A percentile compares a stretch with the other conserved stretches of the same genome.
These are phyloP conservation scores for Candidula unifasciata DNA, from an alignment of 2,888 invertebrate genomes.

Conservation along the genomic window DNA sequence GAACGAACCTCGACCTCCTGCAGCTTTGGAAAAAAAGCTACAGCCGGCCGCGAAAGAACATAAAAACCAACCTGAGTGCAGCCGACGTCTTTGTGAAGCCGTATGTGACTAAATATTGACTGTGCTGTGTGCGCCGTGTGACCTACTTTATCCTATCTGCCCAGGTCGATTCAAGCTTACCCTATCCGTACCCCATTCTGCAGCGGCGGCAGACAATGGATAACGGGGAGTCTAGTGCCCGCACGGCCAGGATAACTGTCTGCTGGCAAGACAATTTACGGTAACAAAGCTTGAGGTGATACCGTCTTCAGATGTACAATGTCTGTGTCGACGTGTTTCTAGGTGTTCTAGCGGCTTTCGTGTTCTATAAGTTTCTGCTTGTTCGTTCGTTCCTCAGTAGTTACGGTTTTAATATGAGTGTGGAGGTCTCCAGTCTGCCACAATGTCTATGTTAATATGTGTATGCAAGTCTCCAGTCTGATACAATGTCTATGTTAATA, in stretches of 20 bases:
- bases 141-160: slow-evolving; percentile 14
- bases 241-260: not conserved
- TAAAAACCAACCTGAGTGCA: not conserved
- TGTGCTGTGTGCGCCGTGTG: not conserved
- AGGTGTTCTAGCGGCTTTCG: too few species aligned
- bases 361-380: too few species aligned
- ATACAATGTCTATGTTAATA: too few species aligned
- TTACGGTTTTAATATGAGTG: too few species aligned
- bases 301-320: too few species aligned
- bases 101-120: not conserved
- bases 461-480: too few species aligned
- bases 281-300: not conserved
- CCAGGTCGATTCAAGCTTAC: slow-evolving; percentile 3
- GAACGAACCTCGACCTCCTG: not conserved
- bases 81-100: not conserved
- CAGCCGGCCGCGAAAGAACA: not conserved
- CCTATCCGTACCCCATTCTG: slow-evolving; percentile 19
- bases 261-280: not conserved
- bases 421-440: too few species aligned
- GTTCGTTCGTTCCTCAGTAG: too few species aligned
- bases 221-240: not conserved
- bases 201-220: not conserved
- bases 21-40: not conserved
- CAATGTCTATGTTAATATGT: too few species aligned
- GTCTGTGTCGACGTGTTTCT: too few species aligned